Percentiles rank a stretch among this genome's conserved stretches.
Conservation (phyloP, 2,888 invertebrate species). For the Lamellibrachia columna region DNA sequence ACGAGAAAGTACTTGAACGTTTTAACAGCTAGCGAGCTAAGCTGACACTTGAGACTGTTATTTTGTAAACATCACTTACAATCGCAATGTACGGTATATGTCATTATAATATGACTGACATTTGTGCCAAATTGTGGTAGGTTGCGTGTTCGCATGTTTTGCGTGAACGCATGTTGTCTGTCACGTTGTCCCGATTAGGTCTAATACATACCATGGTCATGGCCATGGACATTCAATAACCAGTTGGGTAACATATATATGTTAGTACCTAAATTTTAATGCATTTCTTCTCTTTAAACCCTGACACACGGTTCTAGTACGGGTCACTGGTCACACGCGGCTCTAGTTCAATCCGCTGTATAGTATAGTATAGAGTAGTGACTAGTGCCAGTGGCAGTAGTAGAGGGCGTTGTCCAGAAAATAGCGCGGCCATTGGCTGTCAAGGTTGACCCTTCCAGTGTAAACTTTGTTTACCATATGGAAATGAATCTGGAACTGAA, state of each 20-base stretch:
- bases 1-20: slow-evolving; percentile 1
- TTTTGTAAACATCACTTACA: background rate
- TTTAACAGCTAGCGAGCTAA: background rate
- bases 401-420: background rate
- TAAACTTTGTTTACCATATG: too few species aligned
- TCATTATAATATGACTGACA: too few species aligned
- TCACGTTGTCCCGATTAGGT: background rate
- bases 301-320: background rate
- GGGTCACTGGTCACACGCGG: background rate
- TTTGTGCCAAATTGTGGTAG: too few species aligned
- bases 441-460: background rate
- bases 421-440: background rate
- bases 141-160: too few species aligned
- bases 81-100: too few species aligned
- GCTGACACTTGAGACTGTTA: background rate
- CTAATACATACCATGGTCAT: background rate
- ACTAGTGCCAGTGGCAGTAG: background rate
- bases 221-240: background rate
- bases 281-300: background rate
- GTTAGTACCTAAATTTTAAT: background rate
- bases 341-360: background rate
- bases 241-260: background rate
- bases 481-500: too few species aligned
- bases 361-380: too few species aligned
- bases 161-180: background rate